Conservation (phyloP, 2,888 invertebrate species). For the Phymatocera aterrima region DNA sequence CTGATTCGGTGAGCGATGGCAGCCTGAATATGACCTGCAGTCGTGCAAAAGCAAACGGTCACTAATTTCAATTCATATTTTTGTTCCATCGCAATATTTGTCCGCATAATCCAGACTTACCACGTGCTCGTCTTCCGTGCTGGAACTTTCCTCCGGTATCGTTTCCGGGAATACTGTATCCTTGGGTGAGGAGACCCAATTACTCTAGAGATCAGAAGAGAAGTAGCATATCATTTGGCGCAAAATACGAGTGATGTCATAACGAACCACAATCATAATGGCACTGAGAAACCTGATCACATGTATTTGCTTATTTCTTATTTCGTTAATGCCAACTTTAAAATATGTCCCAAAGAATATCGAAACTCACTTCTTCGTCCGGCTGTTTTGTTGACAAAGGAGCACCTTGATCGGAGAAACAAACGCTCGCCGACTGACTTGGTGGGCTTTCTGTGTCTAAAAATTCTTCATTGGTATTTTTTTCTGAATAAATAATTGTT, state of each 20-base stretch:
- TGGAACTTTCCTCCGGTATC: conserved; percentile 94
- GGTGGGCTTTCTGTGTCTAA: conserved; percentile 79
- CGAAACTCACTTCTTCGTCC: conserved; percentile 78
- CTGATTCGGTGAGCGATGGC: conserved; percentile 83
- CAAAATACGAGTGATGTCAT: not conserved
- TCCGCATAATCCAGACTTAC: conserved; percentile 74
- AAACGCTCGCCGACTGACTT: conserved; percentile 78
- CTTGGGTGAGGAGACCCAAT: conserved; percentile 91
- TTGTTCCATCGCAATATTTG: not conserved
- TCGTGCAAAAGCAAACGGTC: conserved; percentile 8
- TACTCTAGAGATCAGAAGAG: conserved; percentile 74
- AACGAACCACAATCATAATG: not conserved
- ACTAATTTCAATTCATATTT: not conserved
- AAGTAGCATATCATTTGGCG: not conserved
- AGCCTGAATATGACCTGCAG: conserved; percentile 87
- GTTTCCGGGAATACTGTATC: conserved; percentile 94
- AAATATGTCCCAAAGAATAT: not conserved
- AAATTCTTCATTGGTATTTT: conserved; percentile 69
- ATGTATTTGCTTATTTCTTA: not conserved
- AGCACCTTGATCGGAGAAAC: conserved; percentile 76
- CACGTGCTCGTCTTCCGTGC: conserved; percentile 94
- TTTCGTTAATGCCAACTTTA: not conserved
- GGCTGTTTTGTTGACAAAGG: conserved; percentile 74
- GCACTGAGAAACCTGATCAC: not conserved
- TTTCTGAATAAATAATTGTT: conserved; percentile 57